Evolutionary conservation across 1,140 invertebrate genomes (phyloP).

Genomic region (Heterodera carotae): DNA sequence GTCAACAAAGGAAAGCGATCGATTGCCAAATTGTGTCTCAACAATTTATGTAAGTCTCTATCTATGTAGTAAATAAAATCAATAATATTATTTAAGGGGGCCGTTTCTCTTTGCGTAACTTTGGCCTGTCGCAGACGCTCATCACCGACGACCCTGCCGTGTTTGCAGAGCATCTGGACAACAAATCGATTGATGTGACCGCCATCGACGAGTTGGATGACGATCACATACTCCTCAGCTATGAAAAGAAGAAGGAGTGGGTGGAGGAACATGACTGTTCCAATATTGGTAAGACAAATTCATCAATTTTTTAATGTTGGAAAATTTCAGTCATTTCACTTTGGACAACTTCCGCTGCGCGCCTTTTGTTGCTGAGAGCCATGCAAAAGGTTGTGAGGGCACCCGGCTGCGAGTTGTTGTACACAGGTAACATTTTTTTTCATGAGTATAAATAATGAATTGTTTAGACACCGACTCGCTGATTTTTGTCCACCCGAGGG

Average conservation of each 20-base stretch:
- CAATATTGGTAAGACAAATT: background rate
- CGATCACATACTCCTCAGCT: background rate
- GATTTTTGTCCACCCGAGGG: background rate
- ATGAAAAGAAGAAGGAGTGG: background rate
- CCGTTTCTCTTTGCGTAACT: slow-evolving; percentile 6
- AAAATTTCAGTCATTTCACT: slow-evolving; percentile 7
- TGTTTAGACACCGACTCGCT: slow-evolving; percentile 4
- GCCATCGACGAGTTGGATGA: background rate
- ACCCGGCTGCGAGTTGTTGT: background rate
- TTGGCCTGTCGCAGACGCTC: background rate
- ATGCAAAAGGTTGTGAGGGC: slow-evolving; percentile 12
- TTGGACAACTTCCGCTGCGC: slow-evolving; percentile 15
- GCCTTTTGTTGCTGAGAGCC: background rate
- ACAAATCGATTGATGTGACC: background rate
- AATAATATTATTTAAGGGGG: background rate
- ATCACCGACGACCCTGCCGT: background rate
- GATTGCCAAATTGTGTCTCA: background rate
- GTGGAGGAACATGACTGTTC: slow-evolving; percentile 10
- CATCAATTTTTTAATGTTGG: too few relatives aligned
- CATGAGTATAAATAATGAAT: background rate
- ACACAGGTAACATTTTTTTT: slow-evolving; percentile 16
- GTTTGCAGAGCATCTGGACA: background rate
- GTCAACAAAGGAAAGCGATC: slow-evolving; percentile 12
- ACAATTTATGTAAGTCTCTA: background rate
- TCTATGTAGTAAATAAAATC: background rate